These are phyloP conservation scores for Drosophila paulistorum DNA, from an alignment of 1,140 invertebrate genomes.

Conservation along the genomic window DNA sequence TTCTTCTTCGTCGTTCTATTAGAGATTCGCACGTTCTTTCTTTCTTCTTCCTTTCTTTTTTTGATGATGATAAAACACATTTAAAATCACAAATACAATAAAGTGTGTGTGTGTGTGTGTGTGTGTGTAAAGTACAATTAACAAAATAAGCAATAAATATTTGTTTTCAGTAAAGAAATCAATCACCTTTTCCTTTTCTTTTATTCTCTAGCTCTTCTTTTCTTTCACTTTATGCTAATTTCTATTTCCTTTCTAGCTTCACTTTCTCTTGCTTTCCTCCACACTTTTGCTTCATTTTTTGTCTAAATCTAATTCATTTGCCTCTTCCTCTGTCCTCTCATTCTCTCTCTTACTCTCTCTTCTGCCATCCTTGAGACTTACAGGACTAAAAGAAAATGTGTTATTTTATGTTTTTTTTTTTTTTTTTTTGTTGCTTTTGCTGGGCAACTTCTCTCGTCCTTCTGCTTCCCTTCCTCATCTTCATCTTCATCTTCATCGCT, in stretches of 20 bases:
- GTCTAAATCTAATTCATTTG: conserved; percentile 12
- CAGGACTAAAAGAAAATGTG: conserved; percentile 55
- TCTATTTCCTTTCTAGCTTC: conserved; percentile 46
- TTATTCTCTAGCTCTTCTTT: background rate
- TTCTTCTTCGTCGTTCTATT: conserved; percentile 39
- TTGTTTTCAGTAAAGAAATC: background rate
- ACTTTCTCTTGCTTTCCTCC: conserved; percentile 16
- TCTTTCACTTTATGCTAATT: conserved; percentile 8
- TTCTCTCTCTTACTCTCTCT: background rate
- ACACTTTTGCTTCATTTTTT: background rate
- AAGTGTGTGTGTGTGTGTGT: conserved; percentile 35
- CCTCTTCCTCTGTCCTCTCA: background rate
- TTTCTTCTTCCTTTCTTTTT: background rate
- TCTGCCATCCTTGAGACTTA: conserved; percentile 55
- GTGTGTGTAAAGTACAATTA: conserved; percentile 45
- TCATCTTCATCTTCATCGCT: conserved; percentile 23
- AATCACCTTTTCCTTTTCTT: background rate
- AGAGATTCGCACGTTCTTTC: conserved; percentile 33
- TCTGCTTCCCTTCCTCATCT: background rate
- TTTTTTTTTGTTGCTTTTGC: conserved; percentile 25
- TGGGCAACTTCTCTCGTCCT: conserved; percentile 15
- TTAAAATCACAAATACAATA: conserved; percentile 75
- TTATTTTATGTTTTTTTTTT: conserved; percentile 19
- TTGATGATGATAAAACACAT: conserved; percentile 4
- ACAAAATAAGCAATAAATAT: conserved; percentile 45